These are phyloP conservation scores for Alcis repandata DNA, from an alignment of 2,888 invertebrate species.

Conservation along the genomic window DNA sequence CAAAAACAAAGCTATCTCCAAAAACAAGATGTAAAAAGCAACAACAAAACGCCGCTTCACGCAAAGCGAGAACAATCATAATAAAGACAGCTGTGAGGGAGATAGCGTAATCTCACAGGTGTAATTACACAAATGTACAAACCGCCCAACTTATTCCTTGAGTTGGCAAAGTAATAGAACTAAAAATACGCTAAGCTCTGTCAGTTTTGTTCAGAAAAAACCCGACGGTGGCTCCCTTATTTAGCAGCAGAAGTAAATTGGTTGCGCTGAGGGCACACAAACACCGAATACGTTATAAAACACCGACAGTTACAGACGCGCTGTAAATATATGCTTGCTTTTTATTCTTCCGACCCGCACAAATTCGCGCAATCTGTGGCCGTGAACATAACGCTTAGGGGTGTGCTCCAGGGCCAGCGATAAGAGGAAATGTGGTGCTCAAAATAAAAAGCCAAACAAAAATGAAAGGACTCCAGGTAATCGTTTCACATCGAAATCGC, in stretches of 20 bases:
- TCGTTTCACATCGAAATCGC: too few species aligned
- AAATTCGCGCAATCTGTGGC: conserved; percentile 26
- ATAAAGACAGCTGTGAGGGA: conserved; percentile 20
- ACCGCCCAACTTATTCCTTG: not conserved
- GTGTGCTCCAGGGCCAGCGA: not conserved
- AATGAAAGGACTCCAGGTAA: too few species aligned
- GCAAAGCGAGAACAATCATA: conserved; percentile 20
- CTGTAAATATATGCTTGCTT: conserved; percentile 15
- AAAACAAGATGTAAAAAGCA: not conserved
- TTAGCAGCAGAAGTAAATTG: not conserved
- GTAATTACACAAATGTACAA: conserved; percentile 24
- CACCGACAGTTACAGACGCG: conserved; percentile 11
- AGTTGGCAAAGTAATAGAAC: not conserved
- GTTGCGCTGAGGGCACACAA: not conserved
- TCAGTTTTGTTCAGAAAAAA: not conserved
- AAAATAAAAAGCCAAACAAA: too few species aligned
- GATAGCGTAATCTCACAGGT: conserved; percentile 28
- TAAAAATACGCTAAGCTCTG: not conserved
- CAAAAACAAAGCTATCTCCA: not conserved
- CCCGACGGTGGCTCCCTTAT: conserved; percentile 5
- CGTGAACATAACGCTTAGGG: conserved; percentile 14
- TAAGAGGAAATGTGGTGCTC: not conserved
- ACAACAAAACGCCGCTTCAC: conserved; percentile 6
- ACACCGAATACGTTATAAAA: conserved; percentile 13
- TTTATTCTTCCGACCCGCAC: conserved; percentile 25